Evolutionary conservation across 1,140 invertebrate species (phyloP), one percentile per base, ranked within the genome.

Genomic region (Macrotrachela quadricornifera): DNA sequence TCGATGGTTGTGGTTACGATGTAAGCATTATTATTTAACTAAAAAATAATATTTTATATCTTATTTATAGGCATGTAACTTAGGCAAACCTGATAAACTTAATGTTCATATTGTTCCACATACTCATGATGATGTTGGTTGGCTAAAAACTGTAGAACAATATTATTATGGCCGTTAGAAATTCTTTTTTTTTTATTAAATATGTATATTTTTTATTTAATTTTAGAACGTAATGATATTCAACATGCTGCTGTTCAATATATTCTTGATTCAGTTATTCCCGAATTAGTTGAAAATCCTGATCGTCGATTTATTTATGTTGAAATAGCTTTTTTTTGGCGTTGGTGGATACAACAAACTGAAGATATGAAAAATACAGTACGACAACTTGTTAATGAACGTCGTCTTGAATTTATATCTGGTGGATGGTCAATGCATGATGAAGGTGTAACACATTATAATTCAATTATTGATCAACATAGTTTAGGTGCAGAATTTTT

Each of bases 401-500:
- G 67, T 66, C 21, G 8, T 30, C 21, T 30, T 30, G 21, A 30
- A 30, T 30, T 30, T 30, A 30, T 30, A 30, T 30, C 21, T 30
- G 21, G 21, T 30, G 21, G 21, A 30, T 30, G 21, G 21, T 30
- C 21, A 30, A 87, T 90, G 84, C 87, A 92, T 67, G 90, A 95
- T 63, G 90, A 95, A 64, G 88, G 86, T 0, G 73, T 77, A 0
- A 78, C 82, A 0, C 84, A 95, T 64, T 97, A 96, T 66, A 82
- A 83, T 57, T 84, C 82, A 45, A 80, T 86, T 12, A 80, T 97
- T 36, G 88, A 96, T 69, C 87, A 96, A 67, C 87, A 88, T 62
- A 73, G 74, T 14, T 59, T 75, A 0, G 77, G 77, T 18, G 64
- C 77, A 50, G 61, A 72, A 56, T 76, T 79, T 48, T 64, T 91